Evolutionary conservation across 2,113 vertebrate species (phyloP), one percentile per base, ranked within the genome.

Genomic region (Acanthochromis polyacanthus): DNA sequence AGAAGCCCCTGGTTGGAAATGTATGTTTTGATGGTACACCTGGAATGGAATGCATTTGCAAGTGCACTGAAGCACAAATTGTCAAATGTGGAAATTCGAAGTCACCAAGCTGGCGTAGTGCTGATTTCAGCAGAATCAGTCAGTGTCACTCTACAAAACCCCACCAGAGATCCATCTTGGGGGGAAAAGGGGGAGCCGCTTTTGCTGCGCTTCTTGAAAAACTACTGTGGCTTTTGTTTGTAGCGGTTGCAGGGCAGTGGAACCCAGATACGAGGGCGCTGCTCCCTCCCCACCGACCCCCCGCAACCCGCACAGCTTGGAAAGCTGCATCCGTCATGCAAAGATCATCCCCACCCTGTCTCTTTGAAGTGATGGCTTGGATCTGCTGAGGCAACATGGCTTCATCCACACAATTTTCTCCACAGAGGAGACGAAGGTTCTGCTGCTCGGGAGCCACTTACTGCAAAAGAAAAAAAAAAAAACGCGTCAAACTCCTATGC

Each of bases 281-380:
- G 57, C 60, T 68, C 32, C 10, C 69, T 83, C 46, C 43, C 12
- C n/a, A 10, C 30, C 30, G 1, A 4, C 30, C 6, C 30, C 30
- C 30, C 30, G 77, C 70, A 25, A 78, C 85, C 82, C 30, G 6
- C 30, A 71, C 86, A 82, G 83, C 72, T 61, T 64, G 85, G 71
- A 90, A 89, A 91, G 86, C 82, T 72, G 79, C 87, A 93, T 94
- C 91, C 84, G 86, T 91, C 93, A 92, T 93, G 91, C 91, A 81
- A 89, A 81, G 85, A 91, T 93, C 87, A 87, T 69, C 71, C 76
- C 61, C 64, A 50, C 79, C 75, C 80, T n/a, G 74, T 77, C 85
- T 60, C 92, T 95, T 93, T 95, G 91, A 94, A 92, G 90, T 90
- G 71, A 82, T 73, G 85, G 75, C 86, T 91, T 64, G 76, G 82